A percentile compares a stretch with the other conserved stretches of the same genome.
phyloP scores from a whole-genome alignment of 2,888 invertebrate genomes.

The Cheilosia soror region DNA sequence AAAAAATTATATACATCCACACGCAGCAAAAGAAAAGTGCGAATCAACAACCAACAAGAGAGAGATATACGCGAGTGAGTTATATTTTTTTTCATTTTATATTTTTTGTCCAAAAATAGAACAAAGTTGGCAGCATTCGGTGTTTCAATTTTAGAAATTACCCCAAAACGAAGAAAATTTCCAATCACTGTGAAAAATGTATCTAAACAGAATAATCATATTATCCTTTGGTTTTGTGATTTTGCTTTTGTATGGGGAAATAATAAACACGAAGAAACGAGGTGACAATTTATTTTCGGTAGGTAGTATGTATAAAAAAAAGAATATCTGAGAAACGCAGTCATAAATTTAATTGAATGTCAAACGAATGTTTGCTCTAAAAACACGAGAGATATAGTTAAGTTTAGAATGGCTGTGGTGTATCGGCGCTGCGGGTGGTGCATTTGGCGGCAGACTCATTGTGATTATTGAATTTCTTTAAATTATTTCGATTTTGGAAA shows the following conservation, averaged over 20 bases:
- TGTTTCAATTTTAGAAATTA: conserved; percentile 74
- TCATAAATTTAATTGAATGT: conserved; percentile 66
- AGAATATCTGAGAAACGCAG: conserved; percentile 30
- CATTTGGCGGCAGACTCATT: background rate
- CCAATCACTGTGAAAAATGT: conserved; percentile 62
- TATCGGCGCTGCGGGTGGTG: conserved; percentile 27
- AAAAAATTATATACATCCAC: conserved; percentile 13
- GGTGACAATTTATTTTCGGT: conserved; percentile 59
- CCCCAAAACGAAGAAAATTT: conserved; percentile 68
- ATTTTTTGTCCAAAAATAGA: conserved; percentile 66
- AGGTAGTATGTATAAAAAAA: background rate
- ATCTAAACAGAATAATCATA: conserved; percentile 55
- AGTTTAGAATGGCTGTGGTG: conserved; percentile 20
- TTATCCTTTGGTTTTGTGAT: conserved; percentile 19
- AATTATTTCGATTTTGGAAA: background rate
- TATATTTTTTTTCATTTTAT: conserved; percentile 35
- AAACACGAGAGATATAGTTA: conserved; percentile 24
- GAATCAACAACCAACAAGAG: conserved; percentile 52
- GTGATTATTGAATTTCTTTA: background rate
- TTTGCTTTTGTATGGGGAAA: conserved; percentile 44
- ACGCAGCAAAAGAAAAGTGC: conserved; percentile 51
- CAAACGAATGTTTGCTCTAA: conserved; percentile 47
- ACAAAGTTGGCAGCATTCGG: conserved; percentile 67
- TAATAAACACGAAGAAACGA: conserved; percentile 57
- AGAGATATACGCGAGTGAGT: conserved; percentile 50